Evolutionary conservation across 2,797 vertebrate species (phyloP).

Genomic region (Pipistrellus nathusii): DNA sequence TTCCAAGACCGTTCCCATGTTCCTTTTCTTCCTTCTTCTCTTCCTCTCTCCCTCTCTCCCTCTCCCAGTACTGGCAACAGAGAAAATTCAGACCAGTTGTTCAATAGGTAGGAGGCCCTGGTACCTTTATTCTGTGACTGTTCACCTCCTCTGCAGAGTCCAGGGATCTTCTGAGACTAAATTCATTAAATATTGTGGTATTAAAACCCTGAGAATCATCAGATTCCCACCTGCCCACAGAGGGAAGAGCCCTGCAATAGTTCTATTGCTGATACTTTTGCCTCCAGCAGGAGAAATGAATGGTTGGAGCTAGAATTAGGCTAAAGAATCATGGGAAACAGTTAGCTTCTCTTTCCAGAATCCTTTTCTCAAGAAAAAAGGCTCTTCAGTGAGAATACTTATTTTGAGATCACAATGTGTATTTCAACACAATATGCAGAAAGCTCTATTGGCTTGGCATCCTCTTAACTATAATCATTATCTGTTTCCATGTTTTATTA

Average conservation of each 20-base stretch:
- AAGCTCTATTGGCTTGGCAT: neutral
- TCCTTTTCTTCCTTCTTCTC: neutral
- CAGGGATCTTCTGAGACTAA: neutral
- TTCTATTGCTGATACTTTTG: neutral
- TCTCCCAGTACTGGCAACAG: neutral
- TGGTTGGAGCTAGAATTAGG: neutral
- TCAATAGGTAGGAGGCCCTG: neutral
- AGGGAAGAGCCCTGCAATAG: neutral
- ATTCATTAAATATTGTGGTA: neutral
- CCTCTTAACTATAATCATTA: neutral
- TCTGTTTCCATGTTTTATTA: constrained; percentile 15
- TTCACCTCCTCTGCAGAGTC: neutral
- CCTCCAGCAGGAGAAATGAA: neutral
- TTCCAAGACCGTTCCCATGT: neutral
- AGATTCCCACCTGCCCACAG: neutral
- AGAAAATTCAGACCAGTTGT: neutral
- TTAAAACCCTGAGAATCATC: neutral
- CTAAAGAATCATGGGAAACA: neutral
- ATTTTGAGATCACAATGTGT: neutral
- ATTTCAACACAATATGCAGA: neutral
- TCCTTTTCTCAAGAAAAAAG: neutral
- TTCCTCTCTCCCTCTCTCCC: neutral
- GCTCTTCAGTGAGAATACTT: neutral
- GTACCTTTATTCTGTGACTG: neutral
- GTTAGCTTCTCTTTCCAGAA: neutral